Conservation (phyloP, 2,888 invertebrate species). For the Eulithis testata region DNA sequence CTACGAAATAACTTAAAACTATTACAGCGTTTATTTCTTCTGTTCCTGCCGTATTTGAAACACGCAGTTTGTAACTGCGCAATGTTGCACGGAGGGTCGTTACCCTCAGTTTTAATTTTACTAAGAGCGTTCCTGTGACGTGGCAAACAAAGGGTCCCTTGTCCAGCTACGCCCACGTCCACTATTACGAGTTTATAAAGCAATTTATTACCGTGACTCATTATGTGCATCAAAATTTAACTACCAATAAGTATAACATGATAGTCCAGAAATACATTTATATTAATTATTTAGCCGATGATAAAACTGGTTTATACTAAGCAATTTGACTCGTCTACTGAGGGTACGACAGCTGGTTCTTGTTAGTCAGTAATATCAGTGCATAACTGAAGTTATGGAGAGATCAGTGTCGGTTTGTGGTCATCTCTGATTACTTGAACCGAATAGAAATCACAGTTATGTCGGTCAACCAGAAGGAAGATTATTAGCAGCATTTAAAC, state of each 20-base stretch:
- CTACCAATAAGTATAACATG: conserved; percentile 50
- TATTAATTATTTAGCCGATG: conserved; percentile 46
- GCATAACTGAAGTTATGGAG: conserved; percentile 50
- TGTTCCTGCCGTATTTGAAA: conserved; percentile 35
- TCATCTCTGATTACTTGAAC: conserved; percentile 69
- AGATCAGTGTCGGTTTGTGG: conserved; percentile 68
- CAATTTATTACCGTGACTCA: conserved; percentile 78
- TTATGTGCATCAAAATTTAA: conserved; percentile 61
- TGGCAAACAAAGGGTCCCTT: conserved; percentile 78
- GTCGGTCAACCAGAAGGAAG: conserved; percentile 49
- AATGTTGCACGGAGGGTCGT: conserved; percentile 58
- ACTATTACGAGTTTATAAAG: conserved; percentile 67
- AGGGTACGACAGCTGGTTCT: conserved; percentile 61
- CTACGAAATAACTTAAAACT: conserved; percentile 38
- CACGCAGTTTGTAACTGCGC: conserved; percentile 44
- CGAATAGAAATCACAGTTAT: conserved; percentile 63
- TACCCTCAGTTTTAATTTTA: conserved; percentile 76
- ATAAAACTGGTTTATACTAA: conserved; percentile 56
- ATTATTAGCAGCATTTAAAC: conserved; percentile 40
- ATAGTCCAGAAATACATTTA: conserved; percentile 46
- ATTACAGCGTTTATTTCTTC: conserved; percentile 36
- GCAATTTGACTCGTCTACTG: conserved; percentile 64
- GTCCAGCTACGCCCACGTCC: conserved; percentile 73
- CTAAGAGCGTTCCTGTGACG: conserved; percentile 78
- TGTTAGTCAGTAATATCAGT: conserved; percentile 54